Percentiles rank a stretch among this genome's conserved stretches.
Conservation (phyloP, 2,113 vertebrate genomes). For the Choloepus hoffmanni region DNA sequence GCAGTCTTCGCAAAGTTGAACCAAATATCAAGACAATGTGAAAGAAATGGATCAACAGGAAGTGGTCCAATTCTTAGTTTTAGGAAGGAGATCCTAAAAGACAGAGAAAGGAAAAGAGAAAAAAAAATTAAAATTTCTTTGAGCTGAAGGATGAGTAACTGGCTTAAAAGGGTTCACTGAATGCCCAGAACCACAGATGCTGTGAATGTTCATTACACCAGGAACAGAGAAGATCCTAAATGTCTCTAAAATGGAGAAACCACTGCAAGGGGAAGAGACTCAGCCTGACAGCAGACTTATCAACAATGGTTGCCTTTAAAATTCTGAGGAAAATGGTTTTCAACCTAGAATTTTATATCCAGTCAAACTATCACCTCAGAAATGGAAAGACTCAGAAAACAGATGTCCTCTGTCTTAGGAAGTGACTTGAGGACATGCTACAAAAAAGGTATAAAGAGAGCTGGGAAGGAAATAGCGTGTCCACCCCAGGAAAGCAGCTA, state of each 20-base stretch:
- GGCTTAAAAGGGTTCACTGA: not conserved
- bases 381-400: not conserved
- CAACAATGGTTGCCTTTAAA: not conserved
- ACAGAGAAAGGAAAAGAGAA: not conserved
- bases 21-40: conserved; percentile 3
- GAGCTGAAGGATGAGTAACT: not conserved
- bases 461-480: not conserved
- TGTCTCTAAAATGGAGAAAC: not conserved
- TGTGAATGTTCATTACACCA: not conserved
- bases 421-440: conserved; percentile 23
- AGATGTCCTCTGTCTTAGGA: not conserved
- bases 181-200: not conserved
- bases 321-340: not conserved
- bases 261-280: not conserved
- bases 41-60: not conserved
- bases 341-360: conserved; percentile 13
- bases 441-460: not conserved
- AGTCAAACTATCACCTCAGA: not conserved
- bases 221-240: not conserved
- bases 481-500: not conserved
- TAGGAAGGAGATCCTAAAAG: conserved; percentile 36
- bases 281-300: not conserved
- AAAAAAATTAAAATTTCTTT: not conserved
- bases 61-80: not conserved
- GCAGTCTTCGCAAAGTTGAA: not conserved